Conservation (phyloP, 1,140 invertebrate species). For the silkworm (Bombyx mori) region DNA sequence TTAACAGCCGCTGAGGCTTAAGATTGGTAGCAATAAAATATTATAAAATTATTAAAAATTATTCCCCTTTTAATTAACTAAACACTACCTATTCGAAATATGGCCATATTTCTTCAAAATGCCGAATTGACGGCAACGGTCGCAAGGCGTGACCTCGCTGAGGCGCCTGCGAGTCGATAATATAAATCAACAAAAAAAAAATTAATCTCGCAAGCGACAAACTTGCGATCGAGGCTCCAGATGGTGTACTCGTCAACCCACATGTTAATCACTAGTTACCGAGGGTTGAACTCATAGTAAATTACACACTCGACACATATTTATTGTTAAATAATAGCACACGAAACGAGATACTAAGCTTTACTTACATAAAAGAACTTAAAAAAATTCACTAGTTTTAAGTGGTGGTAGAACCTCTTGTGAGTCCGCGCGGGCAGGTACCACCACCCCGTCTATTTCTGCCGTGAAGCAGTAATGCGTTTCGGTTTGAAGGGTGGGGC, state of each 20-base stretch:
- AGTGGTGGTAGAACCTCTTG: too few relatives aligned
- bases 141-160: conserved; percentile 39
- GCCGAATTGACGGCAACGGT: conserved; percentile 4
- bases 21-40: too few relatives aligned
- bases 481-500: too few relatives aligned
- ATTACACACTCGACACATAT: neutral
- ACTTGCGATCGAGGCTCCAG: conserved; percentile 6
- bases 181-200: conserved; percentile 59
- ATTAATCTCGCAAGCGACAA: conserved; percentile 39
- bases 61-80: too few relatives aligned
- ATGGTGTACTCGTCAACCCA: conserved; percentile 7
- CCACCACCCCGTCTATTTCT: too few relatives aligned
- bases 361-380: neutral
- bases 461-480: too few relatives aligned
- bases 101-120: neutral
- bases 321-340: neutral
- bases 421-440: too few relatives aligned
- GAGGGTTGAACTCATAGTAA: too few relatives aligned
- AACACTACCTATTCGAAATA: too few relatives aligned
- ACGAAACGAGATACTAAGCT: neutral
- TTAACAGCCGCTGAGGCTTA: too few relatives aligned
- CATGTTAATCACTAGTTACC: neutral
- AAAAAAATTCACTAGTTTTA: too few relatives aligned
- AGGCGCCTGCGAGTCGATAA: conserved; percentile 41
- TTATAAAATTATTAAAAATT: too few relatives aligned